phyloP scores from a whole-genome alignment of 2,113 vertebrate genomes.

The Isurus oxyrinchus region DNA sequence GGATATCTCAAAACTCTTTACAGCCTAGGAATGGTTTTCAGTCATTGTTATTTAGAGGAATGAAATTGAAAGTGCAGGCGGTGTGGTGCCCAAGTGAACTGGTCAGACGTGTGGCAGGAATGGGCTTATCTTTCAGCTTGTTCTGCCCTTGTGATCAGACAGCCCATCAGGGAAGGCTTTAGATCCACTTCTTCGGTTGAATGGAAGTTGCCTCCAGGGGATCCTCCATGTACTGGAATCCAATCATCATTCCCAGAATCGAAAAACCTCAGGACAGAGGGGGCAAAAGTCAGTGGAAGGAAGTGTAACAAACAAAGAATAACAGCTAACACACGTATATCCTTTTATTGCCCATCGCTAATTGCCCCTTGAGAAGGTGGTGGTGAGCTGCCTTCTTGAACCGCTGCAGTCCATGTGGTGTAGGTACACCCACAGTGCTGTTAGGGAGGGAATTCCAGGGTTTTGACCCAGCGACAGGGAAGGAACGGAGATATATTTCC shows the following conservation, averaged over 20 bases:
- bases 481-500: neutral
- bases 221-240: slow-evolving; percentile 73
- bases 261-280: slow-evolving; percentile 70
- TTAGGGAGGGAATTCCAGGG: neutral
- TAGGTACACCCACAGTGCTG: neutral
- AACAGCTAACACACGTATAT: neutral
- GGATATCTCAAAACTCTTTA: neutral
- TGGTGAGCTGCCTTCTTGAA: neutral
- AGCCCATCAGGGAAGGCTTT: slow-evolving; percentile 8
- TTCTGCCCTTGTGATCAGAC: neutral
- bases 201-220: slow-evolving; percentile 56
- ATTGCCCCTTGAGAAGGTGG: too few species aligned
- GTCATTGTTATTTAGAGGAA: neutral
- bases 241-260: slow-evolving; percentile 83
- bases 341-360: too few species aligned
- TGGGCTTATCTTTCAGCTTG: slow-evolving; percentile 40
- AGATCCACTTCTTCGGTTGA: slow-evolving; percentile 83
- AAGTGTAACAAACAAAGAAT: neutral
- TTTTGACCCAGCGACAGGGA: neutral
- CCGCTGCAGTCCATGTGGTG: neutral
- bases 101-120: neutral
- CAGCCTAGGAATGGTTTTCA: neutral
- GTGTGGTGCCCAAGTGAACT: neutral
- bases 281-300: neutral
- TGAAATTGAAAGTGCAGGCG: neutral